phyloP scores from a whole-genome alignment of 2,888 invertebrate genomes.

The Trissolcus japonicus region DNA sequence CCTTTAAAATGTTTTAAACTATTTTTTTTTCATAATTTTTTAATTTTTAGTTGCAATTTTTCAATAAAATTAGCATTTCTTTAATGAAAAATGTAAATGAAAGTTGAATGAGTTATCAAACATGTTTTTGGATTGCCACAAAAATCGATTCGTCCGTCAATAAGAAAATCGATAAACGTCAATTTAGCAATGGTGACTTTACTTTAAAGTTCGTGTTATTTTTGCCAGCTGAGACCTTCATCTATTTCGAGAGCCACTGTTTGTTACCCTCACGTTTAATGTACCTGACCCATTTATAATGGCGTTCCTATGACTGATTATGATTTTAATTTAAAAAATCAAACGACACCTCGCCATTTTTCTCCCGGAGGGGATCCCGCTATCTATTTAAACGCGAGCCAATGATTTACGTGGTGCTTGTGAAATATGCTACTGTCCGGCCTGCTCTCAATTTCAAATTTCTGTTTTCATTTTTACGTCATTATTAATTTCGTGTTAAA shows the following conservation, averaged over 20 bases:
- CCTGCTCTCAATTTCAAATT: constrained; percentile 28
- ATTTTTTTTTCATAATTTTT: too few species aligned
- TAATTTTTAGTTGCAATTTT: too few species aligned
- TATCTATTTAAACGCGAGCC: constrained; percentile 31
- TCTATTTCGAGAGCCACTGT: constrained; percentile 71
- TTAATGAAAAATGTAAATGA: too few species aligned
- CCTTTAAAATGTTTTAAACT: too few species aligned
- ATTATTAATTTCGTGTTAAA: constrained; percentile 14
- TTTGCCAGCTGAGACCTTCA: constrained; percentile 73
- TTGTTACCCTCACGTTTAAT: constrained; percentile 65
- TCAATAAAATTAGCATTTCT: too few species aligned
- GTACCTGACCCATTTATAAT: constrained; percentile 73
- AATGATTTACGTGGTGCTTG: constrained; percentile 32
- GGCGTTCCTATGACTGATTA: constrained; percentile 60
- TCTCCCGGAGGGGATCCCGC: background rate
- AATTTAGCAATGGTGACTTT: constrained; percentile 54
- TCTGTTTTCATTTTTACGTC: constrained; percentile 17
- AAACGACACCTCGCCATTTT: background rate
- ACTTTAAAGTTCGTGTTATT: constrained; percentile 66
- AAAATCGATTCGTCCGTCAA: constrained; percentile 3
- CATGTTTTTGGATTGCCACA: background rate
- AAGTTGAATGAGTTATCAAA: too few species aligned
- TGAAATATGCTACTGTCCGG: constrained; percentile 24
- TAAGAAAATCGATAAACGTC: constrained; percentile 31
- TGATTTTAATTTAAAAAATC: constrained; percentile 25